Evolutionary conservation across 2,113 vertebrate species (phyloP).

Genomic region (Lophotis ruficrista): DNA sequence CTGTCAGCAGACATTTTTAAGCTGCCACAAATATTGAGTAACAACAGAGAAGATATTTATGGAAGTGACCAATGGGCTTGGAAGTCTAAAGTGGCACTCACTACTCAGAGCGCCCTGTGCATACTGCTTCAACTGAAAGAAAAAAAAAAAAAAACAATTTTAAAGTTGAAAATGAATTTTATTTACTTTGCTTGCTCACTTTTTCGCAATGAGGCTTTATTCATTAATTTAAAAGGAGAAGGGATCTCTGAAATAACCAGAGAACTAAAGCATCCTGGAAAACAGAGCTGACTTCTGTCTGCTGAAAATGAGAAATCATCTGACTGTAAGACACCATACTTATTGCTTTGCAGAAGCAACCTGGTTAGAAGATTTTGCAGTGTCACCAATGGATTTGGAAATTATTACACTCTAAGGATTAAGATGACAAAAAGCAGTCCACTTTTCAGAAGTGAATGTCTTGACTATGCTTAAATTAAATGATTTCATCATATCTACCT

Average conservation of each 20-base stretch:
- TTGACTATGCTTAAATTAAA: neutral
- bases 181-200: neutral
- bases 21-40: neutral
- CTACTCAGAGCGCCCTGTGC: neutral
- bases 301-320: neutral
- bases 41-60: neutral
- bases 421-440: neutral
- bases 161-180: neutral
- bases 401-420: neutral
- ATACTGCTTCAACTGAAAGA: neutral
- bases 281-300: neutral
- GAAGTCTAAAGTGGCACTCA: neutral
- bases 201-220: neutral
- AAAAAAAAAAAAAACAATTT: neutral
- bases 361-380: neutral
- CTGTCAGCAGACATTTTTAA: neutral
- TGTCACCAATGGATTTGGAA: neutral
- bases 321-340: neutral
- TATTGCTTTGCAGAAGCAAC: neutral
- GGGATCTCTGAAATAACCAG: neutral
- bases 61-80: fast-evolving
- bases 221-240: neutral
- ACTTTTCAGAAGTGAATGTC: neutral
- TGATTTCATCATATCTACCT: neutral
- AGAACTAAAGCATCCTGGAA: neutral